phyloP scores from a whole-genome alignment of 2,113 vertebrate genomes.

The Phyllostomus hastatus region DNA sequence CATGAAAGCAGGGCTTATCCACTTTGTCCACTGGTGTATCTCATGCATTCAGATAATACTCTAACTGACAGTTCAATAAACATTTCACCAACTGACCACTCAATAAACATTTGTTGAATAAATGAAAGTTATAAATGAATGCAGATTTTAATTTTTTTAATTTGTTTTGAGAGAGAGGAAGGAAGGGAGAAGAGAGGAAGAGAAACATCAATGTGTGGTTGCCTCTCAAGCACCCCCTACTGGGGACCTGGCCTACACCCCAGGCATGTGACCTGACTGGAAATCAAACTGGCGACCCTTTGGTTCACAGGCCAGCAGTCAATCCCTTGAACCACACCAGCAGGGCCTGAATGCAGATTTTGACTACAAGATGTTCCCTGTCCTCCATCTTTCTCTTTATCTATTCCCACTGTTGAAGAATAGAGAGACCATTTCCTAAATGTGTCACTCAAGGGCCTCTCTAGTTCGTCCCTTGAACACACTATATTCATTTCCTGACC shows the following conservation, averaged over 20 bases:
- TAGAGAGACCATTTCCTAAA: background rate
- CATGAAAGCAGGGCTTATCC: background rate
- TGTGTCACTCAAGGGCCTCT: background rate
- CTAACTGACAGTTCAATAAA: background rate
- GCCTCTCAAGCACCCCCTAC: no score
- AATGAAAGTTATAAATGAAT: background rate
- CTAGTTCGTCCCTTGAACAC: background rate
- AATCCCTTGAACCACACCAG: no score
- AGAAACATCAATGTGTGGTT: no score
- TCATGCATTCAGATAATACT: background rate
- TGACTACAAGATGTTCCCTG: background rate
- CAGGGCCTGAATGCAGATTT: background rate
- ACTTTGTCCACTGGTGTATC: background rate
- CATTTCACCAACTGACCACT: background rate
- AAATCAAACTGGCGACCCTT: no score
- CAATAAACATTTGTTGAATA: slow-evolving; percentile 24
- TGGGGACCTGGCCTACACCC: no score
- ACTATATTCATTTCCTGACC: background rate
- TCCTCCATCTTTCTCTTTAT: background rate
- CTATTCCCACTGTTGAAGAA: background rate
- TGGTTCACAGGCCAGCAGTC: no score
- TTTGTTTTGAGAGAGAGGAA: no score
- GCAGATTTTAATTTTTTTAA: background rate
- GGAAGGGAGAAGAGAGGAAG: no score
- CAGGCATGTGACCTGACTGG: no score